Evolutionary conservation across 2,888 invertebrate genomes (phyloP).

Genomic region (Fragum sueziense): DNA sequence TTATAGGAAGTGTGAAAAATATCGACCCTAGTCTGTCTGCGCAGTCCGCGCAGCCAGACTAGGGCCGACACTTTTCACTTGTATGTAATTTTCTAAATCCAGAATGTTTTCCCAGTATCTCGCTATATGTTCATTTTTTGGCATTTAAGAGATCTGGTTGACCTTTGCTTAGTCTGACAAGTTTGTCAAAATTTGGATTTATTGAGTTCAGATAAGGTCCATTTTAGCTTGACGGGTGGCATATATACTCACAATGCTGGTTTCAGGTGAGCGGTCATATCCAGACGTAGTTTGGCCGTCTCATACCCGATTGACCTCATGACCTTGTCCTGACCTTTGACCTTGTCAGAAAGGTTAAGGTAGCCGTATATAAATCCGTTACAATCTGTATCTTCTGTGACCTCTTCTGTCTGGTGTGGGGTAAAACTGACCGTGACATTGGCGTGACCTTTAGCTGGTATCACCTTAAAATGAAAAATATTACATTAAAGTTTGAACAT

Average conservation of each 20-base stretch:
- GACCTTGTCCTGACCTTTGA: constrained; percentile 56
- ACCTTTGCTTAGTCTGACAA: no score
- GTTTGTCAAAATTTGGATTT: no score
- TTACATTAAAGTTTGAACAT: no score
- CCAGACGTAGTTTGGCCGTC: constrained; percentile 71
- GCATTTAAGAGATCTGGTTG: neutral
- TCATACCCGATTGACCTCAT: constrained; percentile 71
- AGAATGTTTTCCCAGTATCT: no score
- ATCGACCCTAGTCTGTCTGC: no score
- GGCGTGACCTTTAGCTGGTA: constrained; percentile 75
- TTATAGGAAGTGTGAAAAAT: no score
- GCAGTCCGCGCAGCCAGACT: no score
- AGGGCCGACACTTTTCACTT: no score
- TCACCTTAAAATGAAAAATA: no score
- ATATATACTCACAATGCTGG: constrained; percentile 80
- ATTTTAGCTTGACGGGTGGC: no score
- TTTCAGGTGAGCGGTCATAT: constrained; percentile 79
- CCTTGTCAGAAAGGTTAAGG: constrained; percentile 74
- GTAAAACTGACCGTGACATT: constrained; percentile 74
- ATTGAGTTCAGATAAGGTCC: no score
- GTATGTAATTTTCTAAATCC: no score
- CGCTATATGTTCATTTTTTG: neutral
- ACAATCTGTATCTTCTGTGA: constrained; percentile 70
- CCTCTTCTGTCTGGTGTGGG: constrained; percentile 69
- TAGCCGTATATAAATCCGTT: constrained; percentile 76